Evolutionary conservation across 1,140 invertebrate species (phyloP).

Genomic region (Ylistrum balloti): DNA sequence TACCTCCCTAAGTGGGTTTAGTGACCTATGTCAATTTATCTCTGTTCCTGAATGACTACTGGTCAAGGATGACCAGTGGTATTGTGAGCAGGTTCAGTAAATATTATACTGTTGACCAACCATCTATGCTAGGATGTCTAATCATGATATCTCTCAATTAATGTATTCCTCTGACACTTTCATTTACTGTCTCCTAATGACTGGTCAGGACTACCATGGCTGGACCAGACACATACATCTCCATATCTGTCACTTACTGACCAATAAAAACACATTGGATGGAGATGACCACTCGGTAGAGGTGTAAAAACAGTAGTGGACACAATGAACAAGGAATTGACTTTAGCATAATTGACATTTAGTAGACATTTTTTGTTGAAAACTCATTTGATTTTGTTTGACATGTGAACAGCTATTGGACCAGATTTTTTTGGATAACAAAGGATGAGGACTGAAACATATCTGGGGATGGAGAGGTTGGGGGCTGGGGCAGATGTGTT

Average conservation of each 20-base stretch:
- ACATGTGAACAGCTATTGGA: constrained; percentile 17
- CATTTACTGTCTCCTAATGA: background rate
- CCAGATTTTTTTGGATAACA: background rate
- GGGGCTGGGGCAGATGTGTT: too few relatives aligned
- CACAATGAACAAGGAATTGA: background rate
- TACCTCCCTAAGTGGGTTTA: background rate
- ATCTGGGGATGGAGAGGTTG: too few relatives aligned
- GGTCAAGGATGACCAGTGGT: background rate
- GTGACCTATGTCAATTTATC: constrained; percentile 8
- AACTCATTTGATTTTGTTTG: background rate
- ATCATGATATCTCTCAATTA: background rate
- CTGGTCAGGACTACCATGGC: background rate
- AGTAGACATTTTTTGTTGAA: background rate
- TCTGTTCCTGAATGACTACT: constrained; percentile 16
- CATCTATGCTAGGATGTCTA: background rate
- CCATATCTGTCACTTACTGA: background rate
- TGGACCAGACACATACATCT: background rate
- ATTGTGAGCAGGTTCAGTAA: constrained; percentile 28
- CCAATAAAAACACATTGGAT: constrained; percentile 34
- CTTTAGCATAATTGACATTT: constrained; percentile 40
- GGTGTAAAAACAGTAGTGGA: constrained; percentile 33
- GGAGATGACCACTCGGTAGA: background rate
- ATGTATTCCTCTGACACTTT: constrained; percentile 33
- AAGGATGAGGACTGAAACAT: background rate
- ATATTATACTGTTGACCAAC: constrained; percentile 9